phyloP scores from a whole-genome alignment of 2,113 vertebrate species.

The Cavia aperea region DNA sequence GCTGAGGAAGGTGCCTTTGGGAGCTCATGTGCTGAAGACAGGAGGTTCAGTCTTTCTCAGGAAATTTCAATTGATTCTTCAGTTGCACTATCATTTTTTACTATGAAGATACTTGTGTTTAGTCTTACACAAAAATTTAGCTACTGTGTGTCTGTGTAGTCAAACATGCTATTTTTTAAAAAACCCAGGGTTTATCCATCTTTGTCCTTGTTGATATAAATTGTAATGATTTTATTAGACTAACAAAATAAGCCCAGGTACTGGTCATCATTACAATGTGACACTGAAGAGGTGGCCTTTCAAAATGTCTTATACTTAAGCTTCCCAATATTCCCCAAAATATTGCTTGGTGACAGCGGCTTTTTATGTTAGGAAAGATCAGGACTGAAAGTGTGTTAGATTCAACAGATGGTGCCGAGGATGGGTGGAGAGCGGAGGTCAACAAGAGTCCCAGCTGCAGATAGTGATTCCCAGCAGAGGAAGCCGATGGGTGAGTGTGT shows the following conservation, averaged over 20 bases:
- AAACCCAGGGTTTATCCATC: neutral
- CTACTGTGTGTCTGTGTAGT: neutral
- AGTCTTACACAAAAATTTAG: neutral
- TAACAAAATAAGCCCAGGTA: neutral
- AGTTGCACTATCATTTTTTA: neutral
- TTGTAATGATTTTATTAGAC: neutral
- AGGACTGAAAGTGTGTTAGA: neutral
- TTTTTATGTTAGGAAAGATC: neutral
- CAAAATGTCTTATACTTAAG: neutral
- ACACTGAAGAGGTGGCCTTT: neutral
- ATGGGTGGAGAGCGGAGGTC: rapidly evolving
- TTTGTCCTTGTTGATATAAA: neutral
- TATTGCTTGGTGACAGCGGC: neutral
- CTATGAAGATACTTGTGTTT: neutral
- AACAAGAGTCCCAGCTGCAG: neutral
- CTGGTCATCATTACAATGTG: neutral
- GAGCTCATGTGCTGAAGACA: neutral
- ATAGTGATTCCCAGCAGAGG: rapidly evolving
- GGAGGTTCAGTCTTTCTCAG: neutral
- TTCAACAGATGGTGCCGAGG: neutral
- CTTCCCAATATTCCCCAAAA: neutral
- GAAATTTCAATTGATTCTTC: neutral
- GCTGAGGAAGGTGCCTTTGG: neutral
- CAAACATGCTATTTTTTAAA: neutral
- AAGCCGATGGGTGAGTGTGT: neutral